Percentiles rank a stretch among this genome's conserved stretches.
Evolutionary conservation across 1,140 invertebrate genomes (phyloP).

Genomic region (Bombus haemorrhoidalis): DNA sequence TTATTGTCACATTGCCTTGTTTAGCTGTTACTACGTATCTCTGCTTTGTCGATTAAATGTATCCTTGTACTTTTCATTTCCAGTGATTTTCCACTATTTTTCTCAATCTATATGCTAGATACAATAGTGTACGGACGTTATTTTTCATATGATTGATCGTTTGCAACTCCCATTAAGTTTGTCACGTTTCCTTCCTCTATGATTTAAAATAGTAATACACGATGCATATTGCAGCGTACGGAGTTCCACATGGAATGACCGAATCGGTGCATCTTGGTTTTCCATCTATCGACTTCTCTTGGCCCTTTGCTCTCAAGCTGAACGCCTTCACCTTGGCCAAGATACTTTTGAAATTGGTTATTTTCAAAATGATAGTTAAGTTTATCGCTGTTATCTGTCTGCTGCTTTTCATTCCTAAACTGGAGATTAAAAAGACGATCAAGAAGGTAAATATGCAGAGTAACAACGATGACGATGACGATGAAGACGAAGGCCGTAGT

Average conservation of each 20-base stretch:
- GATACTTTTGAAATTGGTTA: slow-evolving; percentile 87
- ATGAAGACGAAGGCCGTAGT: slow-evolving; percentile 49
- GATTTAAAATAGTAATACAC: neutral
- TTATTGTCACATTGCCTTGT: no score
- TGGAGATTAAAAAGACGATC: slow-evolving; percentile 80
- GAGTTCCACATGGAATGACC: slow-evolving; percentile 81
- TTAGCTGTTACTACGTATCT: no score
- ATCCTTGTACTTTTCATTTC: no score
- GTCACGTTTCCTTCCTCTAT: no score
- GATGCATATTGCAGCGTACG: neutral
- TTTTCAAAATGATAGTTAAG: slow-evolving; percentile 91
- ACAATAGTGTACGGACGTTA: no score
- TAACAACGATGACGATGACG: slow-evolving; percentile 62
- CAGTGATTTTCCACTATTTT: no score
- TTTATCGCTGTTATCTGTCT: slow-evolving; percentile 89
- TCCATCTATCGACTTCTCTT: slow-evolving; percentile 72
- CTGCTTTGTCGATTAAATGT: no score
- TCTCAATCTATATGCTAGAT: no score
- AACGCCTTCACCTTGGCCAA: slow-evolving; percentile 88
- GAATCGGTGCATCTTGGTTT: slow-evolving; percentile 83
- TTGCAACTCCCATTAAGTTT: no score
- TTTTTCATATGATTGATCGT: no score
- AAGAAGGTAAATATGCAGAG: slow-evolving; percentile 49
- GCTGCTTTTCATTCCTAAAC: slow-evolving; percentile 88
- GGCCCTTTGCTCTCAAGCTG: slow-evolving; percentile 84